phyloP scores from a whole-genome alignment of 2,113 vertebrate genomes.

The Ginglymostoma cirratum region DNA sequence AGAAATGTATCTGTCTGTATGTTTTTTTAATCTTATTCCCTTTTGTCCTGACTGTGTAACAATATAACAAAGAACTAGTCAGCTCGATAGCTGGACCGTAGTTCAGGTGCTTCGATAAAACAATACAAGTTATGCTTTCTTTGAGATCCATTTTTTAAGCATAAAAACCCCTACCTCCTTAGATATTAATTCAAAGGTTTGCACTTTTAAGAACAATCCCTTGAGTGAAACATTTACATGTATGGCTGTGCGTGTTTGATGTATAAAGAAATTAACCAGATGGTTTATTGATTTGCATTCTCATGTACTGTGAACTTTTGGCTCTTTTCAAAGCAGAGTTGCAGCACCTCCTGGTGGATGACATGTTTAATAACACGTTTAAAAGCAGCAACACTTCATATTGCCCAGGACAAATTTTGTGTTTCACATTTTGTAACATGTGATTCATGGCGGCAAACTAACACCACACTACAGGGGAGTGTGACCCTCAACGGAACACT shows the following conservation, averaged over 20 bases:
- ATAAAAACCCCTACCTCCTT: background rate
- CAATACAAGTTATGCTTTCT: background rate
- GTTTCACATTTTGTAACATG: background rate
- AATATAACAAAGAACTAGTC: constrained; percentile 1
- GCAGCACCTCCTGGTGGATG: background rate
- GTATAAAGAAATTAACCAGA: background rate
- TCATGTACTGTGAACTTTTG: background rate
- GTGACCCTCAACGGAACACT: background rate
- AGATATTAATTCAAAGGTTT: constrained; percentile 15
- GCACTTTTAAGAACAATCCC: background rate
- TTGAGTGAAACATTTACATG: background rate
- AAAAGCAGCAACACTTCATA: background rate
- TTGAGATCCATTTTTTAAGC: background rate
- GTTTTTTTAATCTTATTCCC: background rate
- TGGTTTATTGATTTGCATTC: background rate
- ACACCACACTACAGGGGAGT: background rate
- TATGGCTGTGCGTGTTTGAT: background rate
- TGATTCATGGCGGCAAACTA: background rate
- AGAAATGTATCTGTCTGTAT: constrained; percentile 22
- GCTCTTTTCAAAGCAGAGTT: background rate
- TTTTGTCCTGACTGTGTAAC: background rate
- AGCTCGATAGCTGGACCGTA: background rate
- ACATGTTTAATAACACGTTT: background rate
- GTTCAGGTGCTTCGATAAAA: constrained; percentile 1
- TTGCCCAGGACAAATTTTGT: background rate